Evolutionary conservation across 2,888 invertebrate genomes (phyloP).

Genomic region (Epistrophe eligans): DNA sequence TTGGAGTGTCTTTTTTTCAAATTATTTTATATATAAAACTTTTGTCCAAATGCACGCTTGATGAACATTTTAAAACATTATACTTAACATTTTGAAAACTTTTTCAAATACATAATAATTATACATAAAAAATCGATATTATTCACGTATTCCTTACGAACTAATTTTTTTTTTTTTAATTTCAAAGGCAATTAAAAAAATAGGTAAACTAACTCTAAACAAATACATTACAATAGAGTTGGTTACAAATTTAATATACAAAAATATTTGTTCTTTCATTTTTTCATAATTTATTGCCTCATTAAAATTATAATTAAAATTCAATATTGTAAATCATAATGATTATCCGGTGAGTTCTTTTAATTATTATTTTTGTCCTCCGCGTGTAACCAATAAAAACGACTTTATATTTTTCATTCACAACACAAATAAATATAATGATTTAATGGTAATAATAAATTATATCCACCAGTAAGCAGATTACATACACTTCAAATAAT

Average conservation of each 20-base stretch:
- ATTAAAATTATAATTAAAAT: conserved; percentile 24
- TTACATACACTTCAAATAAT: conserved; percentile 6
- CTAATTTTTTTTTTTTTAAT: no score
- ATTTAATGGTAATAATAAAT: conserved; percentile 15
- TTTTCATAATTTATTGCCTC: conserved; percentile 2
- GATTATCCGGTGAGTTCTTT: conserved; percentile 24
- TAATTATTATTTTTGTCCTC: conserved; percentile 7
- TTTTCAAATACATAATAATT: no score
- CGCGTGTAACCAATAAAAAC: not conserved
- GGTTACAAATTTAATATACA: no score
- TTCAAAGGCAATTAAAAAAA: no score
- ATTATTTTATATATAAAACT: no score
- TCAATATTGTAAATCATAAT: conserved; percentile 25
- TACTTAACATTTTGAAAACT: no score
- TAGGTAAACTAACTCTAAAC: no score
- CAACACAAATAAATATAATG: not conserved
- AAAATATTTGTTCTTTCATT: not conserved
- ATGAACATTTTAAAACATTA: no score
- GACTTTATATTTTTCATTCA: conserved; percentile 3
- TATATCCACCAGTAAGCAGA: not conserved
- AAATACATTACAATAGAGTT: not conserved
- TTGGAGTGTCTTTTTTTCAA: no score
- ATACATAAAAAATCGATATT: no score
- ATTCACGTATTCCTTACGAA: no score
- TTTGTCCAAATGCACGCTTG: no score